Evolutionary conservation across 2,888 invertebrate genomes (phyloP), one percentile per base, ranked within the genome.

Genomic region (Yponomeuta sedellus): DNA sequence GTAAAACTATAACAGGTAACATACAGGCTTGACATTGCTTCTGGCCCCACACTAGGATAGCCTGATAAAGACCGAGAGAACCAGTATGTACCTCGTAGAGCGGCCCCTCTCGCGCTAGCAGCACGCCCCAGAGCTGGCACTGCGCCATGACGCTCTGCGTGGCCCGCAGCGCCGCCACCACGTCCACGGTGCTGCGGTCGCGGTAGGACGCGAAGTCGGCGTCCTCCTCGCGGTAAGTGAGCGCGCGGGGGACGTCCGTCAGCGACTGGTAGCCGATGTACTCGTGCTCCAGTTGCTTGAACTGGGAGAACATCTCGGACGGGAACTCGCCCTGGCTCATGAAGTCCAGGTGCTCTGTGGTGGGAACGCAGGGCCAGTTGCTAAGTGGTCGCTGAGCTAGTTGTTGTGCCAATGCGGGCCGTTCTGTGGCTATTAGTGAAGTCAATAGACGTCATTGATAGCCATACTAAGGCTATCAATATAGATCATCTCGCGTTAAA

Each of bases 231-330:
- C 92, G 88, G 80, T 96, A 96, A 3, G 94, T 92, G 61, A 95
- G 88, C 1, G 96, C 94, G 74, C 96, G 95, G 0, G 98, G 98
- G 12, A 99, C 97, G 90, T 98, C 98, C 0, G 98, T 98, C 66
- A 99, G 92, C 80, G 98, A 98, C 89, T 98, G 98, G 89, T 98
- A 98, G 62, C 97, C 98, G 79, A 97, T 96, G 80, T 97, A 97
- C 79, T 97, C 97, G 81, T 97, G 97, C 80, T 97, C 95, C 68
- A 98, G 86, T 87, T 99, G 98, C 69, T 94, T 94, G 86, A 99
- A 98, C 69, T 97, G 96, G 8, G 93, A 94, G 78, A 97, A 95
- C 75, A 94, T 93, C 75, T 94, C 93, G 64, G 95, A 93, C 0
- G 94, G 94, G 67, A 95, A 92, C 79, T 95, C 94, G 67, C 95